Base-by-base conservation (phyloP, 2,797 vertebrate species). In the Alca torda region DNA sequence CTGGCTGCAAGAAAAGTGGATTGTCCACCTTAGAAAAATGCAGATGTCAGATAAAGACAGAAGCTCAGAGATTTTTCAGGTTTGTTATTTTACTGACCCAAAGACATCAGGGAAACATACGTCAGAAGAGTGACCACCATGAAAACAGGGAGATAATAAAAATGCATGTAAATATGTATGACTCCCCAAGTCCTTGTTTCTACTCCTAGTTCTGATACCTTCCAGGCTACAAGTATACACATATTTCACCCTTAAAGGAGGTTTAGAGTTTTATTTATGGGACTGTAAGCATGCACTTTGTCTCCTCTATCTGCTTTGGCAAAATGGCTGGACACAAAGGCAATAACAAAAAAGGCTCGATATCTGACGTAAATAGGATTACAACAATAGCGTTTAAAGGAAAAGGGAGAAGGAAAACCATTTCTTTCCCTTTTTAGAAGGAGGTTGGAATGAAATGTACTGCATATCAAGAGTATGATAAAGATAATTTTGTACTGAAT, bases 121-220 rank as follows among this genome's bases (percentile, higher is more conserved):
- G 28, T 26, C 45, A 59, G 25, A 19, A 78, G 48, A 75, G 21
- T 9, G 57, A 76, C 31, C 14, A 25, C 19, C 13, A 30, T 21
- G 33, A 37, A 84, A 61, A 54, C 15, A 91, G 46, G 18, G 28
- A 79, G 51, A 33, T 33, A 54, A 74, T 26, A 68, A 78, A 91
- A 85, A 61, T 43, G 11, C 4, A 2, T 45, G 17, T 74, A 81
- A 86, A 74, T 70, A 74, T 37, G 23, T 35, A 39, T 51, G 73
- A 80, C 2, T 67, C 17, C 21, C 24, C 41, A 14, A 0, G 0
- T 15, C 5, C 28, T 60, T 57, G 10, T 64, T 87, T 85, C n/a
- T 64, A 31, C 21, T 90, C n/a, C 37, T 65, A 43, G 25, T 51
- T 59, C 33, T 72, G 23, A 33, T 43, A 76, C 8, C 16, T 16